phyloP scores from a whole-genome alignment of 2,113 vertebrate genomes.

The Amblyopsis rosae region DNA sequence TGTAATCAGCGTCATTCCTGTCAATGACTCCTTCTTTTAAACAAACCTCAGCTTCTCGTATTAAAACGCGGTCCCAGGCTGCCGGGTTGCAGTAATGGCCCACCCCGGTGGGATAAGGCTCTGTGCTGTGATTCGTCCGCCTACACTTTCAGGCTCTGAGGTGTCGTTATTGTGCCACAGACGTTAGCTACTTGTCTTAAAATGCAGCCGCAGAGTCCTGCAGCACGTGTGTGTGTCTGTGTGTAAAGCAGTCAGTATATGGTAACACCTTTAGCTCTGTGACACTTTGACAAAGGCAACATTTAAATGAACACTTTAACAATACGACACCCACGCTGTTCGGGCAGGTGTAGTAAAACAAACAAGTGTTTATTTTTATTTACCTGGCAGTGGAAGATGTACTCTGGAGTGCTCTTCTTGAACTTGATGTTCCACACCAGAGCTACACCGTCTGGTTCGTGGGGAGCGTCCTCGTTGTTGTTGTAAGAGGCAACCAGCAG shows the following conservation, averaged over 20 bases:
- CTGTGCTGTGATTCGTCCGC: conserved; percentile 15
- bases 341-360: too few relatives aligned
- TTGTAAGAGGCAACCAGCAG: conserved; percentile 97
- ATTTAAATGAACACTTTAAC: background rate
- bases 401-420: conserved; percentile 96
- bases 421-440: conserved; percentile 99
- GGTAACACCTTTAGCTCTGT: background rate
- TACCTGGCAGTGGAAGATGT: conserved; percentile 98
- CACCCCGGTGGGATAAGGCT: conserved; percentile 13
- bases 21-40: conserved; percentile 39
- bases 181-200: background rate
- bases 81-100: conserved; percentile 20
- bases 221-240: background rate
- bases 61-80: conserved; percentile 14
- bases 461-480: conserved; percentile 95
- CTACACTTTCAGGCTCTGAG: conserved; percentile 18
- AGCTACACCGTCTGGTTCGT: conserved; percentile 95
- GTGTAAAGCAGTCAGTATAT: background rate
- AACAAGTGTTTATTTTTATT: too few relatives aligned
- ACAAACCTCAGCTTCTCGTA: conserved; percentile 27
- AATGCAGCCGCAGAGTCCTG: background rate
- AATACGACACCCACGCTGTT: background rate
- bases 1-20: conserved; percentile 49
- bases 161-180: conserved; percentile 3
- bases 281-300: background rate